Evolutionary conservation across 2,113 vertebrate genomes (phyloP).

Genomic region (Centropus bengalensis): DNA sequence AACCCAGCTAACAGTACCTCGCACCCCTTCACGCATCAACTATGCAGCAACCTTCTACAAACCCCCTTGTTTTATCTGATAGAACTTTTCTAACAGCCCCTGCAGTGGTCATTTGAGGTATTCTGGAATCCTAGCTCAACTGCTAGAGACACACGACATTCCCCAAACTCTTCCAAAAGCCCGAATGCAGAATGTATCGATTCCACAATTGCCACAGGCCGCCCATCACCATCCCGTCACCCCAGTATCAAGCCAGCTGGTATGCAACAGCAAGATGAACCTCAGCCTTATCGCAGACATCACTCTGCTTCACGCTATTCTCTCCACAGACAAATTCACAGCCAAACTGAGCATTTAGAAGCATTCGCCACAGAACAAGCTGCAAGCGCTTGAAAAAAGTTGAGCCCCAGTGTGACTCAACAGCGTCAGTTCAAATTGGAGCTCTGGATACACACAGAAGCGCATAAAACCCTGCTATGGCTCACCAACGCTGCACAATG

Average conservation of each 20-base stretch:
- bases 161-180: neutral
- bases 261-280: neutral
- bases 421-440: neutral
- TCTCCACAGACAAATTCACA: neutral
- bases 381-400: neutral
- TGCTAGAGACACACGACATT: neutral
- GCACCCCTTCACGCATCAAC: neutral
- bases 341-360: neutral
- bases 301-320: neutral
- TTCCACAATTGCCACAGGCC: neutral
- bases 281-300: neutral
- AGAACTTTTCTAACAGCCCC: neutral
- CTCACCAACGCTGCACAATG: neutral
- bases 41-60: conserved; percentile 20
- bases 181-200: neutral
- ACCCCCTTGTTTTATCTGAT: neutral
- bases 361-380: neutral
- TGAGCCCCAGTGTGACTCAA: neutral
- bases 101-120: neutral
- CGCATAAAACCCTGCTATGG: neutral
- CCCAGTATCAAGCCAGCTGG: neutral
- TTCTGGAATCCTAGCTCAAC: neutral
- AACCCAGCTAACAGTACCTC: conserved; percentile 14
- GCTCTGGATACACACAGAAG: neutral
- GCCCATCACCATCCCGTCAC: neutral